phyloP scores from a whole-genome alignment of 2,113 vertebrate genomes.

The Sminthopsis crassicaudata region DNA sequence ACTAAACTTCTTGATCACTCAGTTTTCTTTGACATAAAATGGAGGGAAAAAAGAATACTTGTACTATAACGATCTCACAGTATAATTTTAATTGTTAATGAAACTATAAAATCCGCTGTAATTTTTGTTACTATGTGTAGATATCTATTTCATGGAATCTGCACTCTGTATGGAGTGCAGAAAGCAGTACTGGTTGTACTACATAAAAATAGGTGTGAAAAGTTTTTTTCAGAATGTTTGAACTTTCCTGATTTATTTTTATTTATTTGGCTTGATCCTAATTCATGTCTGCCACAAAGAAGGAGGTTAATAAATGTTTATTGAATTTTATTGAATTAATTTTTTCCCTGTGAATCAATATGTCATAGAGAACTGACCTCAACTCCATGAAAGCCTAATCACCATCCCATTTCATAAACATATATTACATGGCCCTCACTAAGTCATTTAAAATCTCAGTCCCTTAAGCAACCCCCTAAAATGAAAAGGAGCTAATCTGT shows the following conservation, averaged over 20 bases:
- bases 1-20: not conserved
- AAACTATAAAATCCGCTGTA: not conserved
- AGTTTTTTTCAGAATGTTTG: not conserved
- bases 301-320: not conserved
- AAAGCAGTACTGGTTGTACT: not conserved
- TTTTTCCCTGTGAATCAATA: not conserved
- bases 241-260: not conserved
- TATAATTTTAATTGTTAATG: not conserved
- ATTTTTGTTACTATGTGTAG: not conserved
- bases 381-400: not conserved
- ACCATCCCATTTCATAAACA: not conserved
- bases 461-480: not conserved
- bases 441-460: not conserved
- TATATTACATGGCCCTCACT: not conserved
- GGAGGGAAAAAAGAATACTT: not conserved
- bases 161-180: not conserved
- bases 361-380: not conserved
- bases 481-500: not conserved
- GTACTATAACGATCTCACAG: not conserved
- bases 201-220: not conserved
- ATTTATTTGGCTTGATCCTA: not conserved
- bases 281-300: not conserved
- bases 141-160: not conserved
- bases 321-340: not conserved
- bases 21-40: not conserved